Conservation (phyloP, 1,140 invertebrate species). For the Papilio xuthus region DNA sequence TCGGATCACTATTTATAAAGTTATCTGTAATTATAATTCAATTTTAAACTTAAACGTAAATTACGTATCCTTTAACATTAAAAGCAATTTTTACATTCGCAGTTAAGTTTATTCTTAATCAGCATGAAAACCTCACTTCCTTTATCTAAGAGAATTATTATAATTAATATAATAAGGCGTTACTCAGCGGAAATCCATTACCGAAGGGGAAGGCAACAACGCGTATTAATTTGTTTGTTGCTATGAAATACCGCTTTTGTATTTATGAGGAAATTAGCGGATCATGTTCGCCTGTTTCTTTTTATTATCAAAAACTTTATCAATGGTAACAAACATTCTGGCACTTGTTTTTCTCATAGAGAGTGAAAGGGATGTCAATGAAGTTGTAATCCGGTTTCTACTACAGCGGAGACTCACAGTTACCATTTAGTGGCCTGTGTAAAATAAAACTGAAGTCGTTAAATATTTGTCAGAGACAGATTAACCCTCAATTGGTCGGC, state of each 20-base stretch:
- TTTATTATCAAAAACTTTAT: neutral
- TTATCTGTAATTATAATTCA: too few relatives aligned
- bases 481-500: conserved; percentile 24
- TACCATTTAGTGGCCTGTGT: neutral
- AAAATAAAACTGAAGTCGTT: conserved; percentile 3
- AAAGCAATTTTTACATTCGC: neutral
- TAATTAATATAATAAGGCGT: conserved; percentile 20
- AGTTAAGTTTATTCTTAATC: neutral
- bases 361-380: too few relatives aligned
- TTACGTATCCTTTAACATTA: too few relatives aligned
- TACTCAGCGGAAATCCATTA: conserved; percentile 22
- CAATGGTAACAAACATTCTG: too few relatives aligned
- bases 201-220: neutral
- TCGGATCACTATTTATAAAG: too few relatives aligned
- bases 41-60: too few relatives aligned
- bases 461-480: neutral
- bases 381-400: too few relatives aligned
- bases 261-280: conserved; percentile 6
- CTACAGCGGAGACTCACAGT: too few relatives aligned
- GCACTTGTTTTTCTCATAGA: too few relatives aligned
- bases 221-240: conserved; percentile 14
- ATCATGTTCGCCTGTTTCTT: neutral
- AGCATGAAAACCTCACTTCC: conserved; percentile 17
- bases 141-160: conserved; percentile 13
- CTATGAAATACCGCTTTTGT: conserved; percentile 1